Conservation (phyloP, 1,140 invertebrate genomes). For the Prorops nasuta region DNA sequence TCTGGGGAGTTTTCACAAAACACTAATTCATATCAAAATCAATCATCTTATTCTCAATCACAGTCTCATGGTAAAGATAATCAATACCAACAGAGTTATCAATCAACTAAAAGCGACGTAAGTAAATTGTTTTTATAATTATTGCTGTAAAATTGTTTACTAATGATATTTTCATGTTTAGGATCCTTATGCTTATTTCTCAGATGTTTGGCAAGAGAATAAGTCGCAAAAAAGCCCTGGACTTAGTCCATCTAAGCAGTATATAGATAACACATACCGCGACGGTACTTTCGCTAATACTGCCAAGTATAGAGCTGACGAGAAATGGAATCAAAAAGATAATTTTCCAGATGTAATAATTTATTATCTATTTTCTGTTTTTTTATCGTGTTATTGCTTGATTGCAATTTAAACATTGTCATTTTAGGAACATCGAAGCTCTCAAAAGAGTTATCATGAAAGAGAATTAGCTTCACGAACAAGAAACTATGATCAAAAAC, state of each 20-base stretch:
- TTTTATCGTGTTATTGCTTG: neutral
- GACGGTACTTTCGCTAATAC: constrained; percentile 40
- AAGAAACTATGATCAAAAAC: neutral
- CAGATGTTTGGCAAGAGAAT: constrained; percentile 54
- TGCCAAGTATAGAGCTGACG: constrained; percentile 46
- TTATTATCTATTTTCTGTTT: neutral
- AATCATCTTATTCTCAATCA: constrained; percentile 32
- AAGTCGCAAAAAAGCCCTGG: constrained; percentile 37
- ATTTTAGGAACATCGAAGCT: constrained; percentile 35
- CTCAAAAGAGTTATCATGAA: constrained; percentile 42
- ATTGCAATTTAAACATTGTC: constrained; percentile 2
- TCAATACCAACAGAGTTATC: constrained; percentile 35
- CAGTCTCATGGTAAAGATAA: too few species aligned
- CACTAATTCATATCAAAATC: constrained; percentile 37
- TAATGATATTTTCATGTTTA: constrained; percentile 20
- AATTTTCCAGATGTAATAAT: constrained; percentile 41
- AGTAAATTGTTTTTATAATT: constrained; percentile 12
- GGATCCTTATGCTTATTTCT: constrained; percentile 55
- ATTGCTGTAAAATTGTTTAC: neutral
- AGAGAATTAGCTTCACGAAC: constrained; percentile 34
- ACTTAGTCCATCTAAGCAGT: constrained; percentile 26
- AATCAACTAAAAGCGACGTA: constrained; percentile 46
- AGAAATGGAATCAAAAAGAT: constrained; percentile 40
- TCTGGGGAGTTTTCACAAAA: too few species aligned
- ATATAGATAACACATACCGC: constrained; percentile 40